Percentiles rank a stretch among this genome's conserved stretches.
Conservation (phyloP, 2,113 vertebrate genomes). For the Upupa epops region DNA sequence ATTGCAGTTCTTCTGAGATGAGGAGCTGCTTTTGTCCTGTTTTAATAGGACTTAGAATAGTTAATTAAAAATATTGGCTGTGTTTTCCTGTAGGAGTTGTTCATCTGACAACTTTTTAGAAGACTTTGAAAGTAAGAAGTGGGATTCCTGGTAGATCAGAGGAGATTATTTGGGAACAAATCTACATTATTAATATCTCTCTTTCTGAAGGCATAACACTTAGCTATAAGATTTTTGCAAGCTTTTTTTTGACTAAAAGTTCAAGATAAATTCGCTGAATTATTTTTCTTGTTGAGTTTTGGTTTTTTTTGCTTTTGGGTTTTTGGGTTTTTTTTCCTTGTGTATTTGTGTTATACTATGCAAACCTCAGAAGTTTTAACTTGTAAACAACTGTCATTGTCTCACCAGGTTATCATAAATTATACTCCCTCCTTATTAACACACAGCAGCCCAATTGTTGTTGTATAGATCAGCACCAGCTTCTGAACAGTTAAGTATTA, state of each 20-base stretch:
- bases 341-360: neutral
- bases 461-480: neutral
- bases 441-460: neutral
- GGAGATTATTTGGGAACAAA: neutral
- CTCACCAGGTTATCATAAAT: too few relatives aligned
- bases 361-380: neutral
- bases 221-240: neutral
- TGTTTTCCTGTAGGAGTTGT: slow-evolving; percentile 1
- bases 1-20: slow-evolving; percentile 43
- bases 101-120: neutral
- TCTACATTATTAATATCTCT: neutral
- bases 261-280: neutral
- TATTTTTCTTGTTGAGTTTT: too few relatives aligned
- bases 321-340: neutral
- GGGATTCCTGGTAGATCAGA: neutral
- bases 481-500: too few relatives aligned
- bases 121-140: neutral
- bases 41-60: slow-evolving; percentile 42
- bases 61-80: slow-evolving; percentile 3
- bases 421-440: neutral
- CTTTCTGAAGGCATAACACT: neutral
- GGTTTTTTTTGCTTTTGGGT: too few relatives aligned
- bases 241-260: neutral
- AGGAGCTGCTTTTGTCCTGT: neutral
- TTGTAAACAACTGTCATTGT: neutral